Conservation (phyloP, 2,888 invertebrate species). For the Athetis lepigone region DNA sequence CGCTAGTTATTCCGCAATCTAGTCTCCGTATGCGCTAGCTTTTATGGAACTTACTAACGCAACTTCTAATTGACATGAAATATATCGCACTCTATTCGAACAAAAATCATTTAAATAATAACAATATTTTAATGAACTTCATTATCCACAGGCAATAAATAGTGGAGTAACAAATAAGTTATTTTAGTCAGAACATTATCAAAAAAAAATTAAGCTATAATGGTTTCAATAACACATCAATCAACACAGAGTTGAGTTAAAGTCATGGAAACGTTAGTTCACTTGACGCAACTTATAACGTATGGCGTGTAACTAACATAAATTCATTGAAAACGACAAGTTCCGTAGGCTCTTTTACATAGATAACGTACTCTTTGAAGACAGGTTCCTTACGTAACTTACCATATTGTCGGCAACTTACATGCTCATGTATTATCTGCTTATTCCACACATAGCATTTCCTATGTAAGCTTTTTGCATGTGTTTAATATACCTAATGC, state of each 20-base stretch:
- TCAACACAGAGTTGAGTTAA: neutral
- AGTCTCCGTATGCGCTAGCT: conserved; percentile 42
- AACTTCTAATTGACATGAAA: conserved; percentile 1
- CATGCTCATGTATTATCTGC: conserved; percentile 44
- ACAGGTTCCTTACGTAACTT: conserved; percentile 65
- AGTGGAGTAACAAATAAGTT: neutral
- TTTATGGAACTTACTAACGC: conserved; percentile 44
- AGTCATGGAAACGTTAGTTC: neutral
- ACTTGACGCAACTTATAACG: conserved; percentile 14
- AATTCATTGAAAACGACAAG: conserved; percentile 29
- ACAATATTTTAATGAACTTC: neutral
- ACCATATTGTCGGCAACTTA: conserved; percentile 69
- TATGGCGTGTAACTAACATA: conserved; percentile 12
- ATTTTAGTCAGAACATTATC: neutral
- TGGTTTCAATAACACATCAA: conserved; percentile 7
- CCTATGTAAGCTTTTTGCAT: conserved; percentile 58
- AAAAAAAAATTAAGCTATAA: neutral
- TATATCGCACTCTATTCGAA: neutral
- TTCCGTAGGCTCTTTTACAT: conserved; percentile 50
- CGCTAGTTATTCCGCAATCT: conserved; percentile 37
- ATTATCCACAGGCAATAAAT: conserved; percentile 7
- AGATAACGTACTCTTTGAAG: conserved; percentile 45
- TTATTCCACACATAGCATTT: conserved; percentile 49
- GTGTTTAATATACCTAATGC: conserved; percentile 39
- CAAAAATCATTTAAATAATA: neutral